Percentiles rank a stretch among this genome's conserved stretches.
Conservation (phyloP, 2,888 invertebrate species). For the Harpalus rufipes region DNA sequence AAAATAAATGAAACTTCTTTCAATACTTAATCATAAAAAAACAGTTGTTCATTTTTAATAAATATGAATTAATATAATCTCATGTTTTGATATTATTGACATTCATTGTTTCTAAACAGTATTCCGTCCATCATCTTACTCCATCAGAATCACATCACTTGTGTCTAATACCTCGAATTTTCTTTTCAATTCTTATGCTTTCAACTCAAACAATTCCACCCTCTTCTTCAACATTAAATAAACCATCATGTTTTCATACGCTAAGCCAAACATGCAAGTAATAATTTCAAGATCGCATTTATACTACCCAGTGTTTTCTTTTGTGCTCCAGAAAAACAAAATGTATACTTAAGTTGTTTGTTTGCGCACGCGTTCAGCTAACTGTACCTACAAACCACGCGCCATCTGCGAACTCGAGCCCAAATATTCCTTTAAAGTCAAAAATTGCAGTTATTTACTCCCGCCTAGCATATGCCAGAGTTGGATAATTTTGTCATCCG, state of each 20-base stretch:
- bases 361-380: constrained; percentile 36
- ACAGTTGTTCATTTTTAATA: not conserved
- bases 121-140: not conserved
- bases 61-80: not conserved
- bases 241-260: constrained; percentile 42
- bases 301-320: constrained; percentile 39
- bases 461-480: constrained; percentile 50
- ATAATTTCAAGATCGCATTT: constrained; percentile 47
- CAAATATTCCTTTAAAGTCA: constrained; percentile 47
- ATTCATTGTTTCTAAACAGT: not conserved
- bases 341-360: constrained; percentile 51
- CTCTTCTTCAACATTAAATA: constrained; percentile 17
- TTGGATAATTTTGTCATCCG: constrained; percentile 47
- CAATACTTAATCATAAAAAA: not conserved
- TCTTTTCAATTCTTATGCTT: not conserved
- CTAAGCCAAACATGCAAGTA: constrained; percentile 7
- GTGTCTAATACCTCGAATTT: not conserved
- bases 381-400: constrained; percentile 28
- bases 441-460: constrained; percentile 58
- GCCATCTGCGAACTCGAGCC: constrained; percentile 20
- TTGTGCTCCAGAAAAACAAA: constrained; percentile 30
- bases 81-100: not conserved
- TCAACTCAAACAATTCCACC: constrained; percentile 1
- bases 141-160: constrained; percentile 7
- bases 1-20: too few species aligned